These are phyloP conservation scores for Trinectes maculatus DNA, from an alignment of 2,113 vertebrate genomes.

Conservation along the genomic window DNA sequence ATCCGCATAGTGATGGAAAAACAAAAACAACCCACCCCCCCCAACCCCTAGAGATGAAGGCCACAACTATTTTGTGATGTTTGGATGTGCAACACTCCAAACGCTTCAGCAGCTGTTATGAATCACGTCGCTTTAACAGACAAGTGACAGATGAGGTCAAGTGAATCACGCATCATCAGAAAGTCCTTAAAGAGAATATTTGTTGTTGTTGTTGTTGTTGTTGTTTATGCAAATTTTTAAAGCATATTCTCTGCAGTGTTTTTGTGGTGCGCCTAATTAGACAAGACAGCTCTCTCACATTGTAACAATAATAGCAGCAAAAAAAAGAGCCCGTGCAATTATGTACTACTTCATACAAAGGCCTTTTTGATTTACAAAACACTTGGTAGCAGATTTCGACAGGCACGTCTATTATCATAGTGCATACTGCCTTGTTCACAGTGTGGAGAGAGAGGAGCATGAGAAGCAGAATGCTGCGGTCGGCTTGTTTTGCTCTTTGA, in stretches of 20 bases:
- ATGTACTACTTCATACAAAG: slow-evolving; percentile 44
- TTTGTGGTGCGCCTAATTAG: slow-evolving; percentile 51
- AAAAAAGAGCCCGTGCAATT: slow-evolving; percentile 22
- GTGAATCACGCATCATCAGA: neutral
- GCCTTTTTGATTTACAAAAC: slow-evolving; percentile 44
- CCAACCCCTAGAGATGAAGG: neutral
- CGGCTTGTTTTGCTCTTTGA: slow-evolving; percentile 73
- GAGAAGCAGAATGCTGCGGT: slow-evolving; percentile 59
- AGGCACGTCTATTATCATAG: slow-evolving; percentile 55
- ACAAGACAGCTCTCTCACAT: slow-evolving; percentile 33
- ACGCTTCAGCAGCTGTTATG: neutral
- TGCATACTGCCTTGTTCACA: slow-evolving; percentile 45
- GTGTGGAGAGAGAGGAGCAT: slow-evolving; percentile 28
- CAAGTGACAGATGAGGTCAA: neutral
- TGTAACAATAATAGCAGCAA: slow-evolving; percentile 27
- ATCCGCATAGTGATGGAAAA: no score
- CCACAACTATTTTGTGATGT: neutral
- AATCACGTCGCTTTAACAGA: neutral
- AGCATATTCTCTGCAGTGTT: neutral
- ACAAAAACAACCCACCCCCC: neutral
- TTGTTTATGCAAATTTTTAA: slow-evolving; percentile 25
- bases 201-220: slow-evolving; percentile 6
- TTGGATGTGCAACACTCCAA: neutral
- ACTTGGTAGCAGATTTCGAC: slow-evolving; percentile 44
- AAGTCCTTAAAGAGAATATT: slow-evolving; percentile 6